Evolutionary conservation across 2,113 vertebrate genomes (phyloP), one percentile per base, ranked within the genome.

Genomic region (Tylochromis polylepis): DNA sequence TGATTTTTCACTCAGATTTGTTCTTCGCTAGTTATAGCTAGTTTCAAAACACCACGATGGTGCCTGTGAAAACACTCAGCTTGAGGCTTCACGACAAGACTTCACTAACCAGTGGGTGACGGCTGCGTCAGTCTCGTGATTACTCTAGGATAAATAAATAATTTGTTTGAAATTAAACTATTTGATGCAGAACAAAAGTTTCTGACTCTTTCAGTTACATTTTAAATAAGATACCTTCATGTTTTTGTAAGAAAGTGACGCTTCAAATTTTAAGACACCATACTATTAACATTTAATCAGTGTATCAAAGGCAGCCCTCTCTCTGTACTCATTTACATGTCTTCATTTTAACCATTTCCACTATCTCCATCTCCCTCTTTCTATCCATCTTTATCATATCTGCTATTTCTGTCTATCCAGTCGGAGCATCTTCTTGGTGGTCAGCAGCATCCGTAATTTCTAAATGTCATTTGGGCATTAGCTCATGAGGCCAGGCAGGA

Each of bases 391-490:
- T 60, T 24, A 56, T 88, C 24, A 22, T n/a, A 27, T 27, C 56
- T 12, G 72, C 83, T 83, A 29, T 85, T 79, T 67, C 81, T 38
- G 36, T 79, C n/a, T 16, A 5, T 85, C 78, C 49, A 20, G 34
- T 81, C 46, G 46, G 70, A 81, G 31, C 84, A 22, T 81, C 62
- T 22, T 86, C 86, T 55, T 6, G n/a, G 34, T 83, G 59, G 60
- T 89, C 88, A 78, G 89, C 85, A 72, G 60, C 88, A 77, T 84
- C 87, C 41, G 83, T 88, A 36, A 86, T 88, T 89, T 89, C 59
- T 70, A 93, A 95, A 95, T 92, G 94, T 92, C 91, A 93, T 91
- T 72, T 91, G 86, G 79, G 77, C 91, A 88, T 93, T 90, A 88
- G 86, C 70, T 83, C 79, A 51, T 7, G 22, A 81, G 84, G 79